Percentiles rank a stretch among this genome's conserved stretches.
These are phyloP conservation scores for Tokudaia tokunoshimensis DNA, from an alignment of 2,797 vertebrate species.

Conservation along the genomic window DNA sequence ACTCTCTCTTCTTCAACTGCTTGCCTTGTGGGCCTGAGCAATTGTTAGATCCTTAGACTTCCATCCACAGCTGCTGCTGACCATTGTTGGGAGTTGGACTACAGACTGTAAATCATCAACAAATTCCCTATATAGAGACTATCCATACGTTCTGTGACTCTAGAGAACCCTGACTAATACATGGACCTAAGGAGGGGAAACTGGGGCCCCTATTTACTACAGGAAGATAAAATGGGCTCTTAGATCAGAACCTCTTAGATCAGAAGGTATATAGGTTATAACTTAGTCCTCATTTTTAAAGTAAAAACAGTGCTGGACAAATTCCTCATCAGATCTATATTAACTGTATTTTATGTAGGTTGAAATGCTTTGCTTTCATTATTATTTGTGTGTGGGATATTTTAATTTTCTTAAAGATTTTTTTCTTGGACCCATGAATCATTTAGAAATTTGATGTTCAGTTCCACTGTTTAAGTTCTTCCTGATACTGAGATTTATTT, in stretches of 20 bases:
- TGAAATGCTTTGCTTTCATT: not conserved
- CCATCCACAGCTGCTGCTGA: too few relatives aligned
- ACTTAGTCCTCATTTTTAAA: not conserved
- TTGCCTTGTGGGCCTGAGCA: too few relatives aligned
- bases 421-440: not conserved
- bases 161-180: too few relatives aligned
- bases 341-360: not conserved
- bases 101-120: too few relatives aligned
- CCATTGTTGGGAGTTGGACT: too few relatives aligned
- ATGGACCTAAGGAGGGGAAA: not conserved
- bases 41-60: too few relatives aligned
- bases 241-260: not conserved
- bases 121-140: too few relatives aligned
- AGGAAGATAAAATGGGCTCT: not conserved
- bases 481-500: not conserved
- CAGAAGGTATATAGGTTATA: not conserved
- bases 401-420: constrained; percentile 52
- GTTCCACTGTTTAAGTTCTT: constrained; percentile 12
- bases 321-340: not conserved
- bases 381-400: not conserved
- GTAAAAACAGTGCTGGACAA: not conserved
- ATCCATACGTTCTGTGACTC: too few relatives aligned
- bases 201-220: not conserved
- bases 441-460: not conserved
- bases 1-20: too few relatives aligned